phyloP scores from a whole-genome alignment of 2,797 vertebrate genomes.

The Acanthurus lineatus region DNA sequence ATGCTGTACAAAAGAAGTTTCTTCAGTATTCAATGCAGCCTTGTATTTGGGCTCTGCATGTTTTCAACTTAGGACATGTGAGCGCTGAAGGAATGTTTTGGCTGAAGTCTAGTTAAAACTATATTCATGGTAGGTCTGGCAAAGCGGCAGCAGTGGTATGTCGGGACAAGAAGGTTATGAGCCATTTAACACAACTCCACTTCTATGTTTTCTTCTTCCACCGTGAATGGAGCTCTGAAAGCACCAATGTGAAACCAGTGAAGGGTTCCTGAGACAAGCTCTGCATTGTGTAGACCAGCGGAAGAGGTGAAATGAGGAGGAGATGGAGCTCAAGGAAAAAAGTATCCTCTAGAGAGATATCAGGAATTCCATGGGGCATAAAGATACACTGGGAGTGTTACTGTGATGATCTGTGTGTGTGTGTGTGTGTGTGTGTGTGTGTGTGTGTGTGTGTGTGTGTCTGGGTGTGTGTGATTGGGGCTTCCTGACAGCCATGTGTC shows the following conservation, averaged over 20 bases:
- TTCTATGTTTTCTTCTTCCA: conserved; percentile 49
- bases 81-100: conserved; percentile 45
- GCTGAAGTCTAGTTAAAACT: conserved; percentile 47
- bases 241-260: conserved; percentile 27
- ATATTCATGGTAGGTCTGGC: conserved; percentile 48
- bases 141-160: conserved; percentile 42
- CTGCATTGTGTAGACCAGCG: conserved; percentile 54
- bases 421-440: conserved; percentile 1
- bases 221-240: conserved; percentile 59
- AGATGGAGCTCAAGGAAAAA: conserved; percentile 34
- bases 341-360: conserved; percentile 29
- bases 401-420: conserved; percentile 14
- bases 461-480: not conserved
- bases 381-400: conserved; percentile 29
- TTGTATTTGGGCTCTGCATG: conserved; percentile 7
- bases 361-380: conserved; percentile 39
- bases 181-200: conserved; percentile 63
- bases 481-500: conserved; percentile 37
- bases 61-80: conserved; percentile 33
- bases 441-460: not conserved
- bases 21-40: conserved; percentile 25
- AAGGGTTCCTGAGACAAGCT: conserved; percentile 55
- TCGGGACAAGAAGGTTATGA: conserved; percentile 58
- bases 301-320: conserved; percentile 27
- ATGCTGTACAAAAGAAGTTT: not conserved